phyloP scores from a whole-genome alignment of 92 coral and sea anemone genomes.

The Actinostola sp. region DNA sequence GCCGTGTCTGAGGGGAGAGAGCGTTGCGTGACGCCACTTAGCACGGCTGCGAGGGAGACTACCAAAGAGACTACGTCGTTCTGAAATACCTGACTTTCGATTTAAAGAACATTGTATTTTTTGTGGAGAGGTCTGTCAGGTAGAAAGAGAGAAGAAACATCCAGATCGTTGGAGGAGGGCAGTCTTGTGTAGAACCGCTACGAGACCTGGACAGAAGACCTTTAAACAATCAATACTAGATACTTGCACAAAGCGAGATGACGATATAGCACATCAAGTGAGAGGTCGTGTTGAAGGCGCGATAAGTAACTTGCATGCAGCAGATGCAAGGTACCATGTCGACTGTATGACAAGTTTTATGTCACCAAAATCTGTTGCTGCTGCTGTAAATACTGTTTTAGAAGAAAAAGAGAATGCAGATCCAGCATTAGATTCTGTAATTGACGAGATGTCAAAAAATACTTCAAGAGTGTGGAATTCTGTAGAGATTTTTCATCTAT shows the following conservation, averaged over 20 bases:
- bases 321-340: slow-evolving; percentile 71
- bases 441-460: slow-evolving; percentile 49
- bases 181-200: slow-evolving; percentile 50
- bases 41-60: too few species aligned
- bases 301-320: slow-evolving; percentile 65
- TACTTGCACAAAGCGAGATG: slow-evolving; percentile 38
- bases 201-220: slow-evolving; percentile 40
- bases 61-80: slow-evolving; percentile 58
- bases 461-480: slow-evolving; percentile 66
- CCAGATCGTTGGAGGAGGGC: slow-evolving; percentile 62
- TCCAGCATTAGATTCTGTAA: slow-evolving; percentile 39
- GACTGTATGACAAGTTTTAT: slow-evolving; percentile 62
- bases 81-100: slow-evolving; percentile 41
- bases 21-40: too few species aligned
- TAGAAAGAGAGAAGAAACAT: slow-evolving; percentile 54
- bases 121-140: slow-evolving; percentile 64
- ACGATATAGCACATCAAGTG: slow-evolving; percentile 33
- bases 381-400: slow-evolving; percentile 40
- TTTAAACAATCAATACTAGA: slow-evolving; percentile 60
- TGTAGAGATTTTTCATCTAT: slow-evolving; percentile 43
- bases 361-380: slow-evolving; percentile 57
- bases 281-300: slow-evolving; percentile 70
- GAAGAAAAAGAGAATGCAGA: slow-evolving; percentile 43
- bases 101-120: slow-evolving; percentile 63
- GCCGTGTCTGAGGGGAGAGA: too few species aligned